Base-by-base conservation (phyloP, 2,888 invertebrate species). In the Lithophane ornitopus region DNA sequence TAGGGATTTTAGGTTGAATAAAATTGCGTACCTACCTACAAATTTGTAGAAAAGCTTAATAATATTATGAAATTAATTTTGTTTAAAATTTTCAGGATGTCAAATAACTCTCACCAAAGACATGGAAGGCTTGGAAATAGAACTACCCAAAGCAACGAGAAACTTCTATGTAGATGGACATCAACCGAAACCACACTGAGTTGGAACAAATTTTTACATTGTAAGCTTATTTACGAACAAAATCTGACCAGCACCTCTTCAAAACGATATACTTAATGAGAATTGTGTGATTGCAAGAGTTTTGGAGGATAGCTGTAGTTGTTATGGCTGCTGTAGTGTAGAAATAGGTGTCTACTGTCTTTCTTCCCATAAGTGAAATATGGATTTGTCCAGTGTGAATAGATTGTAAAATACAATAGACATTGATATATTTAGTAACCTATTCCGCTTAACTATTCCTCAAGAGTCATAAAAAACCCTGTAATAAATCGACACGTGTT, bases 101-200 rank as follows among this genome's bases (percentile, higher is more conserved):
- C 99, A 99, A 97, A 99, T 99, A 89, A 97, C 98, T 79, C 95
- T 99, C 67, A 98, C 97, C 1, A 99, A 99, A 95, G 98, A 99
- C 68, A 92, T 99, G 88, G 98, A 99, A 82, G 99, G 99, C 0
- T 97, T 99, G 76, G 98, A 98, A 92, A 92, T 99, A 46, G 96
- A 97, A 88, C 94, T 99, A 87, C 99, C 99, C 0, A 97, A 98
- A 92, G 98, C 98, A 66, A 99, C 99, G 3, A 97, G 99, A 82
- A 99, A 99, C 93, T 99, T 99, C 94, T 99, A 99, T 94, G 99
- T 99, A 3, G 99, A 99, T 93, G 99, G 99, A 26, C 99, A 99
- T 92, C 98, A 98, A 87, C 99, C 99, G 0, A 97, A 98, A 87
- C 99, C 99, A 2, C 99, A 99, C 95, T 99, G 96, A 93, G 22